Percentiles rank a stretch among this genome's conserved stretches.
Evolutionary conservation across 2,888 invertebrate genomes (phyloP).

Genomic region (Scaptomyza reducta): DNA sequence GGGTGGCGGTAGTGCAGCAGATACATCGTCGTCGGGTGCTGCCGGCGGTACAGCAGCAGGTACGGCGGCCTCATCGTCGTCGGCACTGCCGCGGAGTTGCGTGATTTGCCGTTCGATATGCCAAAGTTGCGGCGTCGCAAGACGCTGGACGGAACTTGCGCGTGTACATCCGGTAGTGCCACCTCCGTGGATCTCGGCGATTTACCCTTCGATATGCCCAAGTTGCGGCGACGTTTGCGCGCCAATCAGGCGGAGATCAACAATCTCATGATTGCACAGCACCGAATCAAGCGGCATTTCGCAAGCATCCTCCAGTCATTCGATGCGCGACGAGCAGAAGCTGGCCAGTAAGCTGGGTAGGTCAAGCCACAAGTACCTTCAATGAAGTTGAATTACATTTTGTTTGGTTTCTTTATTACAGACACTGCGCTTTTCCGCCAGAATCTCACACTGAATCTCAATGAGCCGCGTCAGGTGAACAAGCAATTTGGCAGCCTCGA

Average conservation of each 20-base stretch:
- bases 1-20: constrained; percentile 55
- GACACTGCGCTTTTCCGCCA: constrained; percentile 87
- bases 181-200: constrained; percentile 91
- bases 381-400: not conserved
- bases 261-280: constrained; percentile 84
- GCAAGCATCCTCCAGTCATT: constrained; percentile 92
- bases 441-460: constrained; percentile 91
- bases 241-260: constrained; percentile 84
- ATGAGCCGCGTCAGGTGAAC: constrained; percentile 84
- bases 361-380: constrained; percentile 23
- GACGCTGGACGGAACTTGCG: constrained; percentile 85
- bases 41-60: constrained; percentile 7
- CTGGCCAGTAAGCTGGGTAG: constrained; percentile 85
- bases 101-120: constrained; percentile 95
- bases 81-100: constrained; percentile 87
- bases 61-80: constrained; percentile 45
- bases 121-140: constrained; percentile 91
- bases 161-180: constrained; percentile 89
- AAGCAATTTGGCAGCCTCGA: constrained; percentile 84
- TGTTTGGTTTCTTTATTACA: constrained; percentile 72
- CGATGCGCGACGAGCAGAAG: constrained; percentile 89
- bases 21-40: constrained; percentile 56
- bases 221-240: constrained; percentile 90
- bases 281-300: constrained; percentile 90
- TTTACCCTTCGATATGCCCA: constrained; percentile 96